Conservation (phyloP, 1,140 invertebrate genomes). For the Rhopalosiphum maidis region DNA sequence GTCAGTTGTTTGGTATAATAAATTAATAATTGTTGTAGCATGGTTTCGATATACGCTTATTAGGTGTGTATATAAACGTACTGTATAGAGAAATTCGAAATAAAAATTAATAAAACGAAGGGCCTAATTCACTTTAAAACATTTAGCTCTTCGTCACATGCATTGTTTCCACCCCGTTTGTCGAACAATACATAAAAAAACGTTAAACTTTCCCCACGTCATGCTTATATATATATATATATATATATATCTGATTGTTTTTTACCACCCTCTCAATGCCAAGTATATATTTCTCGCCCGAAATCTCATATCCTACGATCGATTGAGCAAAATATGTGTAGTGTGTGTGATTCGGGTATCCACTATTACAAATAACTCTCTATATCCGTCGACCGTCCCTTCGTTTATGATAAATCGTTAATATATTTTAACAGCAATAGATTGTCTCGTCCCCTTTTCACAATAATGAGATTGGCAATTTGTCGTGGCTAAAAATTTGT, state of each 20-base stretch:
- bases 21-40: background rate
- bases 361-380: constrained; percentile 21
- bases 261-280: background rate
- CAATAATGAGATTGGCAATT: constrained; percentile 1
- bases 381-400: background rate
- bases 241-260: background rate
- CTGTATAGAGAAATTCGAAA: background rate
- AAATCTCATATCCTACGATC: constrained; percentile 36
- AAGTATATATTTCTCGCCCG: constrained; percentile 16
- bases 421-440: constrained; percentile 8
- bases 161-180: constrained; percentile 23
- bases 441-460: background rate
- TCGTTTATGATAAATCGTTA: constrained; percentile 18
- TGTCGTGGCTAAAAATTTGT: constrained; percentile 18
- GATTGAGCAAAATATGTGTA: constrained; percentile 22
- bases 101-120: background rate
- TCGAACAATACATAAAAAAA: constrained; percentile 26
- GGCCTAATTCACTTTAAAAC: constrained; percentile 19
- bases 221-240: background rate
- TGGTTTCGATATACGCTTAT: background rate
- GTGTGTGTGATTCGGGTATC: background rate
- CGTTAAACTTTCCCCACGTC: background rate
- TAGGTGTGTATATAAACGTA: background rate
- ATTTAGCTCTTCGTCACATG: background rate
- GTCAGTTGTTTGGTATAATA: background rate